These are phyloP conservation scores for Serinus canaria DNA, from an alignment of 2,113 vertebrate species.

Conservation along the genomic window DNA sequence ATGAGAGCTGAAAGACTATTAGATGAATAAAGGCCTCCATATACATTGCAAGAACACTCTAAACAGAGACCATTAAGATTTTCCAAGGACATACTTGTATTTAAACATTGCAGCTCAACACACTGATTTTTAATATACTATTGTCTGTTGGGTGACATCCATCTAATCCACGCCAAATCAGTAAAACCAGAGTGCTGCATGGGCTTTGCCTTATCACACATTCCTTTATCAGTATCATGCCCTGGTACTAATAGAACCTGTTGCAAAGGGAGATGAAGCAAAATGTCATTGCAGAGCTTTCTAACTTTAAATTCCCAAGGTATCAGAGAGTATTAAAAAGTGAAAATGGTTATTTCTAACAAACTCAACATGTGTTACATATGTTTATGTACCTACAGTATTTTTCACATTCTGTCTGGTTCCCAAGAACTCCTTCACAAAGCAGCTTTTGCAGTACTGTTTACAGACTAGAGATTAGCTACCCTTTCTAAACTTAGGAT, in stretches of 20 bases:
- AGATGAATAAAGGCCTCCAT: background rate
- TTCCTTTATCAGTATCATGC: background rate
- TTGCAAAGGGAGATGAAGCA: background rate
- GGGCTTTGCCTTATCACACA: background rate
- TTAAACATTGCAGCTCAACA: background rate
- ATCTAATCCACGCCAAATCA: background rate
- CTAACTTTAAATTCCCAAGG: background rate
- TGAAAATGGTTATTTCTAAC: background rate
- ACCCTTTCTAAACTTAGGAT: background rate
- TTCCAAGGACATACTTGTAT: background rate
- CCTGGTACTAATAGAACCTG: background rate
- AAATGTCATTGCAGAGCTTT: background rate
- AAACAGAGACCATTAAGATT: background rate
- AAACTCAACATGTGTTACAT: fast-evolving
- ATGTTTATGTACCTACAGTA: background rate
- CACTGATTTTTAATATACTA: background rate
- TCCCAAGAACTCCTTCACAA: background rate
- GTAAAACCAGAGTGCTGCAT: background rate
- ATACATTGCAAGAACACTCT: background rate
- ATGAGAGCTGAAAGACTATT: background rate
- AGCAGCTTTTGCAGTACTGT: background rate
- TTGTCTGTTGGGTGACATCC: background rate
- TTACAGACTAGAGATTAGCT: background rate
- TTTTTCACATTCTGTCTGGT: background rate
- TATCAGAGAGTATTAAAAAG: background rate